Evolutionary conservation across 2,888 invertebrate genomes (phyloP).

Genomic region (Ephialtes manifestator): DNA sequence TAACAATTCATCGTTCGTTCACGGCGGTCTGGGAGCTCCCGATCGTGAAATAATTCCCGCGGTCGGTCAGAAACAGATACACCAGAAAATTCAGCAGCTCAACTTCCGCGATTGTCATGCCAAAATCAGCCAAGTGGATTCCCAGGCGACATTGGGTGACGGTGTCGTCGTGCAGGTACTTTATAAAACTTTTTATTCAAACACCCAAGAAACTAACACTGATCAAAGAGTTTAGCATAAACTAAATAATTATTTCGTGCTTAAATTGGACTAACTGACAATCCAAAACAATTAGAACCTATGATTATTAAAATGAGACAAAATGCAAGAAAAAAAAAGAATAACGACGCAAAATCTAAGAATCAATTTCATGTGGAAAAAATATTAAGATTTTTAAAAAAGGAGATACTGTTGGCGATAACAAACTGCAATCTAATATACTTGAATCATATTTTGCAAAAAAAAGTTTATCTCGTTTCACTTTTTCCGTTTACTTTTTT

Average conservation of each 20-base stretch:
- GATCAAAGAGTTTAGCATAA: no score
- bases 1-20: slow-evolving; percentile 98
- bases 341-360: neutral
- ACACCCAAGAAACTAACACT: no score
- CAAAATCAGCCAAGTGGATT: slow-evolving; percentile 98
- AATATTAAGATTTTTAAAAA: no score
- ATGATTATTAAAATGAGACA: no score
- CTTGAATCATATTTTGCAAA: no score
- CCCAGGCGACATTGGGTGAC: slow-evolving; percentile 96
- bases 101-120: slow-evolving; percentile 99
- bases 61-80: slow-evolving; percentile 97
- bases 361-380: neutral
- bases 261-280: no score
- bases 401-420: no score
- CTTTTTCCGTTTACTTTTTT: no score
- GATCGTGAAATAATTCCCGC: slow-evolving; percentile 94
- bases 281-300: no score
- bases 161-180: slow-evolving; percentile 96
- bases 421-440: no score
- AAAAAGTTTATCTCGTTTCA: no score
- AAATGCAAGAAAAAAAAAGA: neutral
- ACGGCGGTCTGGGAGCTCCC: slow-evolving; percentile 95
- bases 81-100: slow-evolving; percentile 97
- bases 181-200: neutral
- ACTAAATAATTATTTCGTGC: no score